A percentile compares a stretch with the other conserved stretches of the same genome.
Conservation (phyloP, 2,797 vertebrate species). For the Macroramphosus scolopax region DNA sequence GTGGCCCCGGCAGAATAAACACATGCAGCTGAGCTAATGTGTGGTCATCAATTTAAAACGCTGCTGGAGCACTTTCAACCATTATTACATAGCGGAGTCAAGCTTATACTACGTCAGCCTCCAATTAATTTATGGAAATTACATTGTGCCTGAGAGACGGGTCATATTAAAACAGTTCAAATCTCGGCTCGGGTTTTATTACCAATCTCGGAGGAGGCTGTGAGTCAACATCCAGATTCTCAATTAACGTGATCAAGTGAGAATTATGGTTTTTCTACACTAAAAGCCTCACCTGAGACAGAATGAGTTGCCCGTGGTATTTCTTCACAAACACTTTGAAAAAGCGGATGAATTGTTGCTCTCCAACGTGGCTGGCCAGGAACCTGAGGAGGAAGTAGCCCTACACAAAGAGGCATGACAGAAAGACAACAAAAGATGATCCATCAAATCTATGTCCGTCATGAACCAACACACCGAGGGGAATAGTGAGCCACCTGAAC, state of each 20-base stretch:
- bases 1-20: slow-evolving; percentile 53
- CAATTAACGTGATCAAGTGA: slow-evolving; percentile 25
- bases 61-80: slow-evolving; percentile 22
- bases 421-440: slow-evolving; percentile 17
- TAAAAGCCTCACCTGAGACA: slow-evolving; percentile 86
- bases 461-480: too few relatives aligned
- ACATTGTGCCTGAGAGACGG: slow-evolving; percentile 35
- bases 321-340: slow-evolving; percentile 85
- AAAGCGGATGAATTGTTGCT: slow-evolving; percentile 82
- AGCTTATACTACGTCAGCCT: slow-evolving; percentile 28
- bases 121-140: slow-evolving; percentile 55
- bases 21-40: slow-evolving; percentile 37
- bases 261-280: slow-evolving; percentile 9
- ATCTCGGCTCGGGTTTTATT: slow-evolving; percentile 30
- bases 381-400: slow-evolving; percentile 92
- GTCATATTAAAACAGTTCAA: slow-evolving; percentile 37
- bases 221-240: slow-evolving; percentile 18
- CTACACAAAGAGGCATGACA: slow-evolving; percentile 72
- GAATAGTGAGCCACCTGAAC: neutral
- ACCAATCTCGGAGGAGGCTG: slow-evolving; percentile 30
- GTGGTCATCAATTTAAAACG: slow-evolving; percentile 38
- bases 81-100: slow-evolving; percentile 27
- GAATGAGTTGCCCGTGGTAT: slow-evolving; percentile 90
- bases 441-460: too few relatives aligned
- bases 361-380: slow-evolving; percentile 82